Base-by-base conservation (phyloP, 2,113 vertebrate species). In the Orcinus orca region DNA sequence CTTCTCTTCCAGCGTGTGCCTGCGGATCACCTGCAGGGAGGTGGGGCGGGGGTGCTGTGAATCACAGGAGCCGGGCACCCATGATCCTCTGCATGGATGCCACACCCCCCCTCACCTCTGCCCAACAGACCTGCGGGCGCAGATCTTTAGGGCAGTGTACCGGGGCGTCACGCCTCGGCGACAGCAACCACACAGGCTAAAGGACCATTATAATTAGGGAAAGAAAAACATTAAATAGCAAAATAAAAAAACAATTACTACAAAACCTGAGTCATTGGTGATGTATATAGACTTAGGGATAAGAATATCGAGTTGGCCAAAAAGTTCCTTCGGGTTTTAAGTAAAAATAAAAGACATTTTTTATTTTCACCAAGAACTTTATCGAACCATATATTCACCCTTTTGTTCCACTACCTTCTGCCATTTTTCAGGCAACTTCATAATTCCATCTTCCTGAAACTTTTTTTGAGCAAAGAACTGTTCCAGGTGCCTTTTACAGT, bases 1-100 rank as follows among this genome's bases (percentile, higher is more conserved):
- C 97, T 99, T 99, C 98, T 99, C 99, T 67, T 99, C 99, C 74
- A 99, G 98, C 33, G 99, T 99, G 96, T 99, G 93, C 65, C 99
- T 99, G 58, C 99, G 99, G 95, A 99, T 99, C 97, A 99, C 99
- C 99, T 99, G 98, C 0, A 38, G 26, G 67, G 63, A 17, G 0
- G 8, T 0, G 3, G 80, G 31, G 71, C 0, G 2, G 58, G 44
- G 55, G 6, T 5, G 21, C 47, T 3, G 1, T 82, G 25, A 79
- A 1, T 17, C 5, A 6, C 25, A 1, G 55, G 41, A n/a, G 44
- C 25, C 26, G 4, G 15, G 31, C 2, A 17, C 44, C 80, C 1
- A 1, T 0, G 1, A 29, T 6, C 8, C 17, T 81, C 15, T 13
- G 20, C 15, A 1, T 0, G 2, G 29, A 50, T 6, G 8, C 50